Evolutionary conservation across 2,888 invertebrate genomes (phyloP).

Genomic region (Brenthis ino): DNA sequence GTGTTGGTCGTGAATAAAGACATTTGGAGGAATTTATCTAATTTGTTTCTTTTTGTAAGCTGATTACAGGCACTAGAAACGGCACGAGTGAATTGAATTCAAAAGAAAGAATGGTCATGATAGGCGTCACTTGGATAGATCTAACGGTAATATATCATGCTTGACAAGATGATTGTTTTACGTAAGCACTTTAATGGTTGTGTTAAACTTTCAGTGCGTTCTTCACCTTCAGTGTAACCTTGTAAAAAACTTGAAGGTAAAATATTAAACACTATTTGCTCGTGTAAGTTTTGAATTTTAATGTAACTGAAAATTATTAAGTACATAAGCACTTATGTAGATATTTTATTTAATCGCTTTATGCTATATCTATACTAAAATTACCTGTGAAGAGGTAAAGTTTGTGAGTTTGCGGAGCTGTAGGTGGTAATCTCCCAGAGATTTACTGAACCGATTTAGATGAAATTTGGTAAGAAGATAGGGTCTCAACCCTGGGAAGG

Average conservation of each 20-base stretch:
- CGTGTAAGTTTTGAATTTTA: neutral
- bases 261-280: slow-evolving; percentile 10
- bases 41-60: slow-evolving; percentile 28
- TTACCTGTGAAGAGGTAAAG: too few relatives aligned
- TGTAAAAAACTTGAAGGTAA: slow-evolving; percentile 39
- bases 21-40: slow-evolving; percentile 51
- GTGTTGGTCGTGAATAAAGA: slow-evolving; percentile 58
- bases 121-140: slow-evolving; percentile 46
- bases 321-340: too few relatives aligned
- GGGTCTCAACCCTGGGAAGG: too few relatives aligned
- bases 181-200: slow-evolving; percentile 55
- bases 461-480: too few relatives aligned
- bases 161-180: slow-evolving; percentile 72
- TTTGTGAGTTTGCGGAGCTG: too few relatives aligned
- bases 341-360: too few relatives aligned
- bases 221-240: slow-evolving; percentile 67
- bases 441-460: too few relatives aligned
- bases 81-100: slow-evolving; percentile 47
- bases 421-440: too few relatives aligned
- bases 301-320: neutral
- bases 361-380: too few relatives aligned
- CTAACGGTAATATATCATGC: slow-evolving; percentile 62
- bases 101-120: slow-evolving; percentile 50
- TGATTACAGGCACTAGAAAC: slow-evolving; percentile 40
- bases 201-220: slow-evolving; percentile 62